Percentiles rank a stretch among this genome's conserved stretches.
These are phyloP conservation scores for Drosophila truncata DNA, from an alignment of 1,140 invertebrate genomes.

Conservation along the genomic window DNA sequence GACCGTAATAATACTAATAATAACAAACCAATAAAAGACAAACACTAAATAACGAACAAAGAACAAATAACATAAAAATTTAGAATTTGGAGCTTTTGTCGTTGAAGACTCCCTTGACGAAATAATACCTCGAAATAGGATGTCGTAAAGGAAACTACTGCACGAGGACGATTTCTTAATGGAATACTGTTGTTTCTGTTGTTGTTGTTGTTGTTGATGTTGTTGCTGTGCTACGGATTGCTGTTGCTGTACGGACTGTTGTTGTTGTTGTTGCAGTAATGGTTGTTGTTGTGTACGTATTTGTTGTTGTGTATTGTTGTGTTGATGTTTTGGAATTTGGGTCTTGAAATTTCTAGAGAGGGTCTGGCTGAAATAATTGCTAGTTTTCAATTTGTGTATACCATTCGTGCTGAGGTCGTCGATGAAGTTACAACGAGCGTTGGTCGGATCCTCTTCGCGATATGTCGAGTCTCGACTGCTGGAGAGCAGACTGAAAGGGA, in stretches of 20 bases:
- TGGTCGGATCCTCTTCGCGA: slow-evolving; percentile 78
- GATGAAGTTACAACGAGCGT: slow-evolving; percentile 44
- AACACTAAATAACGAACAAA: slow-evolving; percentile 15
- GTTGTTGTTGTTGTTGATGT: slow-evolving; percentile 50
- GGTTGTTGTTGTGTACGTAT: slow-evolving; percentile 70
- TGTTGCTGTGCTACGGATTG: slow-evolving; percentile 51
- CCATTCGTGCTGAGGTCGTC: slow-evolving; percentile 67
- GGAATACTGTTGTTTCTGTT: slow-evolving; percentile 74
- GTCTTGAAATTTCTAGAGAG: slow-evolving; percentile 82
- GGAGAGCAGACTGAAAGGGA: slow-evolving; percentile 89
- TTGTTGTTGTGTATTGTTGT: slow-evolving; percentile 67
- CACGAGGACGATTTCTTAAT: slow-evolving; percentile 85
- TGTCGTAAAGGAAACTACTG: slow-evolving; percentile 85
- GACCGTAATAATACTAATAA: slow-evolving; percentile 11
- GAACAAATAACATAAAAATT: slow-evolving; percentile 38
- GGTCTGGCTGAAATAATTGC: slow-evolving; percentile 75
- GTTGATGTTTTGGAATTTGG: slow-evolving; percentile 77
- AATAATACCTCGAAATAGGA: slow-evolving; percentile 85
- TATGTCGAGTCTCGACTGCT: slow-evolving; percentile 87
- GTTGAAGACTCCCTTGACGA: slow-evolving; percentile 66
- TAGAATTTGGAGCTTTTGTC: slow-evolving; percentile 43
- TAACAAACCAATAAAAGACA: slow-evolving; percentile 29
- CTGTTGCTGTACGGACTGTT: slow-evolving; percentile 54
- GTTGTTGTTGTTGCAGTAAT: slow-evolving; percentile 12
- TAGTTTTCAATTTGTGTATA: slow-evolving; percentile 67